phyloP scores from a whole-genome alignment of 1,140 invertebrate genomes.

The Ditylenchus dipsaci region DNA sequence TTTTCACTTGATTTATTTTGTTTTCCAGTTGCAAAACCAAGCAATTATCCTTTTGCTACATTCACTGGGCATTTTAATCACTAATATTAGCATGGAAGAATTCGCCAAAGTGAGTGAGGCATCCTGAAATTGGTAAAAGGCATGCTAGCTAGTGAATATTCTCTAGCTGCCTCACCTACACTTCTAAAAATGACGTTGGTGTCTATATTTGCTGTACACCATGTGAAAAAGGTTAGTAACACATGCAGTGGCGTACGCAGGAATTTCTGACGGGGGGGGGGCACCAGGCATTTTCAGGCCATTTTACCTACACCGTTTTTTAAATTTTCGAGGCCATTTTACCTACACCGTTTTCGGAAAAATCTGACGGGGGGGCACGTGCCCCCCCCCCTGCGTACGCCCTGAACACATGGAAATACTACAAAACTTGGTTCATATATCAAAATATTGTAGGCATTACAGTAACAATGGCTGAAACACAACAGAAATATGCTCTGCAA shows the following conservation, averaged over 20 bases:
- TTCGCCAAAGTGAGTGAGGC: slow-evolving; percentile 2
- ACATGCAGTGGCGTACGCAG: no score
- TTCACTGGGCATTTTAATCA: slow-evolving; percentile 30
- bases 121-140: slow-evolving; percentile 15
- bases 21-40: slow-evolving; percentile 20
- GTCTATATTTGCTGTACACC: slow-evolving; percentile 16
- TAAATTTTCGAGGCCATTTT: no score
- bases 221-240: slow-evolving; percentile 17
- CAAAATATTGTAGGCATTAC: slow-evolving; percentile 9
- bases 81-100: slow-evolving; percentile 40
- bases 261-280: no score
- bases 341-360: no score
- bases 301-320: no score
- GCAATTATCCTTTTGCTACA: slow-evolving; percentile 26
- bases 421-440: slow-evolving; percentile 8
- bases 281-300: no score
- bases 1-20: slow-evolving; percentile 1
- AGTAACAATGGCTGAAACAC: slow-evolving; percentile 9
- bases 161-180: slow-evolving; percentile 8
- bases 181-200: slow-evolving; percentile 17
- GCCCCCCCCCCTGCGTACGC: not conserved
- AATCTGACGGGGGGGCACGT: no score
- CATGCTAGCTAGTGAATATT: slow-evolving; percentile 8
- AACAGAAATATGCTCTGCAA: slow-evolving; percentile 6
- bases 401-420: not conserved